Percentiles rank a stretch among this genome's conserved stretches.
phyloP scores from a whole-genome alignment of 1,140 invertebrate genomes.

The Adelges cooleyi region DNA sequence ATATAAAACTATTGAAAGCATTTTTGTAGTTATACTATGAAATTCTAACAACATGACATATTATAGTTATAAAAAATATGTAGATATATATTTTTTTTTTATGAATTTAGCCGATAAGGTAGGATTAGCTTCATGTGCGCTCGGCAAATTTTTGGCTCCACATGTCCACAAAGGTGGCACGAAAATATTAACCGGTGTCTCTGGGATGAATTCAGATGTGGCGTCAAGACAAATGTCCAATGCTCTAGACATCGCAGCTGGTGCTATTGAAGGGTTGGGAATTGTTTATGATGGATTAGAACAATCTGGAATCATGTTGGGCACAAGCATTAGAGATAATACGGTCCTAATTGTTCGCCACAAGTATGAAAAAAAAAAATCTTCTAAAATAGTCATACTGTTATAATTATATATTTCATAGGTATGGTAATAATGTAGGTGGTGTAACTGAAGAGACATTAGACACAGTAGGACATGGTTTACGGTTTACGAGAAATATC shows the following conservation, averaged over 20 bases:
- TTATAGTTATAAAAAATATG: too few relatives aligned
- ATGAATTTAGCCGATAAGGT: constrained; percentile 47
- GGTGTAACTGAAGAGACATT: constrained; percentile 47
- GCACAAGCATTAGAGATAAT: constrained; percentile 50
- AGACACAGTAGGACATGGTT: constrained; percentile 51
- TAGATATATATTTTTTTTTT: too few relatives aligned
- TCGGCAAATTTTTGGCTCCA: constrained; percentile 52
- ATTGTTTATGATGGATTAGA: constrained; percentile 57
- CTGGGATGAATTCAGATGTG: constrained; percentile 42
- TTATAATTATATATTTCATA: constrained; percentile 34
- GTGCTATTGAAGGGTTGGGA: constrained; percentile 53
- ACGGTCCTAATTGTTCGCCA: constrained; percentile 57
- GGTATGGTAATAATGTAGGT: constrained; percentile 51
- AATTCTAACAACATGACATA: too few relatives aligned
- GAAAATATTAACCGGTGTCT: constrained; percentile 44
- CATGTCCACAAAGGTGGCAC: constrained; percentile 52
- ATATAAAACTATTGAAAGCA: too few relatives aligned
- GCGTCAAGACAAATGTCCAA: constrained; percentile 48
- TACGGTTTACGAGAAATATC: constrained; percentile 47
- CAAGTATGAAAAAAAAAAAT: constrained; percentile 41
- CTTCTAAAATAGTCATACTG: not conserved
- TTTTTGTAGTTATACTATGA: too few relatives aligned
- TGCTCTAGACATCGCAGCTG: constrained; percentile 52
- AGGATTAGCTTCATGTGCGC: constrained; percentile 47
- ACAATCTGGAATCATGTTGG: constrained; percentile 50